Conservation (phyloP, 1,140 invertebrate genomes). For the Drosophila bipectinata region DNA sequence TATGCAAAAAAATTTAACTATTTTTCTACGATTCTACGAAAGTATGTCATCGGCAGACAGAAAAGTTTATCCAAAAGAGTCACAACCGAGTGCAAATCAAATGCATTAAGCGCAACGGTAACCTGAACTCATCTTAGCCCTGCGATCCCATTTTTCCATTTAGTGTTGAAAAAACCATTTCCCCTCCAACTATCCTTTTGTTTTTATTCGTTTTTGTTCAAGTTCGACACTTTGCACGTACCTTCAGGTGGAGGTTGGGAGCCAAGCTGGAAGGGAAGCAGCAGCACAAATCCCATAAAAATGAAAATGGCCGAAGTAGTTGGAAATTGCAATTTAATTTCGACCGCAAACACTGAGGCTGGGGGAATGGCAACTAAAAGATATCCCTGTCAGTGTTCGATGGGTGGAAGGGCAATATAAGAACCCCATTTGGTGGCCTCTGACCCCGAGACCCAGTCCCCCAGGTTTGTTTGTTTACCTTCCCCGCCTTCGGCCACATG, state of each 20-base stretch:
- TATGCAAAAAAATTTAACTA: neutral
- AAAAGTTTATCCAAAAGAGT: slow-evolving; percentile 9
- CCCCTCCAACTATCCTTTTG: neutral
- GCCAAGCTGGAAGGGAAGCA: slow-evolving; percentile 36
- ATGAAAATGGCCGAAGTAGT: slow-evolving; percentile 72
- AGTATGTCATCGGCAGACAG: slow-evolving; percentile 10
- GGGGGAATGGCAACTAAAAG: slow-evolving; percentile 3
- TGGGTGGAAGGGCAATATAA: slow-evolving; percentile 40
- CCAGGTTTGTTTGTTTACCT: slow-evolving; percentile 38
- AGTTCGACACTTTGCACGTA: slow-evolving; percentile 73
- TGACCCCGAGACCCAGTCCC: slow-evolving; percentile 5
- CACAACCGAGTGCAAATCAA: slow-evolving; percentile 68
- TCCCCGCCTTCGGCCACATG: slow-evolving; percentile 29
- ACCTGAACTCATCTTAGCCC: slow-evolving; percentile 36
- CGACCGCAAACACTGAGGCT: slow-evolving; percentile 65
- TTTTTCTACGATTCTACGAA: neutral
- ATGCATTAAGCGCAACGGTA: slow-evolving; percentile 77
- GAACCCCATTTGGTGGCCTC: slow-evolving; percentile 47
- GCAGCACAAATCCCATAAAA: slow-evolving; percentile 74
- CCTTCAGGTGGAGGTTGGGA: slow-evolving; percentile 22
- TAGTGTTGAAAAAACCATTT: slow-evolving; percentile 47
- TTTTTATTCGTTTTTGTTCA: slow-evolving; percentile 8
- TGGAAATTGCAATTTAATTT: slow-evolving; percentile 81
- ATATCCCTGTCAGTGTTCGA: slow-evolving; percentile 3
- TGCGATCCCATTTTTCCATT: slow-evolving; percentile 64